Percentiles rank a stretch among this genome's conserved stretches.
These are phyloP conservation scores for Tapirus indicus DNA, from an alignment of 2,797 vertebrate genomes.

Conservation along the genomic window DNA sequence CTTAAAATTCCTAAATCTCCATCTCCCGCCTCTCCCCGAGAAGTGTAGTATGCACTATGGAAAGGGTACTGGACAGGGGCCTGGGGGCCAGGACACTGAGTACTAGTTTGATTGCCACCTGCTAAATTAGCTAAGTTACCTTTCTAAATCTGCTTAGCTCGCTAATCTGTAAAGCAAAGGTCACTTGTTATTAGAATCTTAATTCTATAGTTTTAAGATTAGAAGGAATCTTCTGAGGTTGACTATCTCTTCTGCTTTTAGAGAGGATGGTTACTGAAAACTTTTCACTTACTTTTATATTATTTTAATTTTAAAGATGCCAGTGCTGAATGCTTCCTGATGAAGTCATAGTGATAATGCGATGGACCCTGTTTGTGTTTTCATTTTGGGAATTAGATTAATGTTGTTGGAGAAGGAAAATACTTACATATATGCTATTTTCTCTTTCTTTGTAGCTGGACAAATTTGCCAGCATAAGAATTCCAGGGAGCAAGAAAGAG, in stretches of 20 bases:
- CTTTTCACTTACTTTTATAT: not conserved
- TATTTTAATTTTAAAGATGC: constrained; percentile 32
- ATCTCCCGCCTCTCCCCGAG: fast-evolving
- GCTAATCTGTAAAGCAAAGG: not conserved
- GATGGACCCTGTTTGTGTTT: not conserved
- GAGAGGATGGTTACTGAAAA: constrained; percentile 4
- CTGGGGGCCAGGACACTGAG: not conserved
- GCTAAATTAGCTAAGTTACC: not conserved
- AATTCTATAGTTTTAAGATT: constrained; percentile 43
- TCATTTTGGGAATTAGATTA: not conserved
- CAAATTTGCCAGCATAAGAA: constrained; percentile 97
- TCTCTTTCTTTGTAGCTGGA: constrained; percentile 91
- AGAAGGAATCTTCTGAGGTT: not conserved
- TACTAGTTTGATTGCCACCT: not conserved
- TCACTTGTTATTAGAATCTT: not conserved
- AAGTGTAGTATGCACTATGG: not conserved
- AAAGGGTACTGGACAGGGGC: not conserved
- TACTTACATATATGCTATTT: constrained; percentile 53
- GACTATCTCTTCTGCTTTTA: not conserved
- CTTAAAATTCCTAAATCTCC: not conserved
- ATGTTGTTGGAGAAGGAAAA: not conserved
- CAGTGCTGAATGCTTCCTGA: not conserved
- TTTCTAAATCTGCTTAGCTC: constrained; percentile 26
- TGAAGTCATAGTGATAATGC: not conserved
- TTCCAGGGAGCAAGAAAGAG: constrained; percentile 96